Percentiles rank a stretch among this genome's conserved stretches.
phyloP scores from a whole-genome alignment of 1,140 invertebrate genomes.

The Anastrepha obliqua region DNA sequence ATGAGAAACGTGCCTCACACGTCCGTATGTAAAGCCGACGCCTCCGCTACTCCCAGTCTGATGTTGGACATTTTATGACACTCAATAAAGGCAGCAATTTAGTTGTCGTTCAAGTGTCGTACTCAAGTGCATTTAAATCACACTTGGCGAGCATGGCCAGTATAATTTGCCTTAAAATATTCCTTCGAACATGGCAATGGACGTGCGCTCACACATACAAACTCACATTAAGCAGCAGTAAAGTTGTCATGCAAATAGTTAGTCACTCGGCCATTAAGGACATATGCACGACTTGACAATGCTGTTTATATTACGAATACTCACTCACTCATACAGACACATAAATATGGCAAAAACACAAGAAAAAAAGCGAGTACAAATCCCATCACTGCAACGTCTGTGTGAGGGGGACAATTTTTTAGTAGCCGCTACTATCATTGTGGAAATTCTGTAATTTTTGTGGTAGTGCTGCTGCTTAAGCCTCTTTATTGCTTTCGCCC shows the following conservation, averaged over 20 bases:
- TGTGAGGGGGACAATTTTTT: not conserved
- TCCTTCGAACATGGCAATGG: conserved; percentile 4
- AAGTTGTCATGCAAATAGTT: conserved; percentile 4
- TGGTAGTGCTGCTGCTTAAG: conserved; percentile 6
- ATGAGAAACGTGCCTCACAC: conserved; percentile 35
- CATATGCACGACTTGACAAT: conserved; percentile 23
- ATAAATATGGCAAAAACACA: not conserved
- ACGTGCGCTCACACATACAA: not conserved
- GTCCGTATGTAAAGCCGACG: too few relatives aligned
- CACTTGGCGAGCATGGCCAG: conserved; percentile 27
- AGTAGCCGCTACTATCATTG: not conserved
- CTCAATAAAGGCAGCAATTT: conserved; percentile 54
- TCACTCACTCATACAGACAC: not conserved
- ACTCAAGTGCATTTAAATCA: conserved; percentile 52
- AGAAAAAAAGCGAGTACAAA: not conserved
- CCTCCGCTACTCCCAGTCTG: not conserved
- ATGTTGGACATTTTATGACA: conserved; percentile 48
- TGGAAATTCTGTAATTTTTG: conserved; percentile 1
- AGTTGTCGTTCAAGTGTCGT: conserved; percentile 45
- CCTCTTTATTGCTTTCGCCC: conserved; percentile 24
- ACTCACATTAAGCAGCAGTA: not conserved
- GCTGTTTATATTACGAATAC: not conserved
- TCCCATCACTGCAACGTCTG: not conserved
- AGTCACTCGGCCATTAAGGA: conserved; percentile 39
- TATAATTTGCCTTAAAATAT: conserved; percentile 53